These are phyloP conservation scores for Pampusana beccarii DNA, from an alignment of 2,113 vertebrate genomes.

Conservation along the genomic window DNA sequence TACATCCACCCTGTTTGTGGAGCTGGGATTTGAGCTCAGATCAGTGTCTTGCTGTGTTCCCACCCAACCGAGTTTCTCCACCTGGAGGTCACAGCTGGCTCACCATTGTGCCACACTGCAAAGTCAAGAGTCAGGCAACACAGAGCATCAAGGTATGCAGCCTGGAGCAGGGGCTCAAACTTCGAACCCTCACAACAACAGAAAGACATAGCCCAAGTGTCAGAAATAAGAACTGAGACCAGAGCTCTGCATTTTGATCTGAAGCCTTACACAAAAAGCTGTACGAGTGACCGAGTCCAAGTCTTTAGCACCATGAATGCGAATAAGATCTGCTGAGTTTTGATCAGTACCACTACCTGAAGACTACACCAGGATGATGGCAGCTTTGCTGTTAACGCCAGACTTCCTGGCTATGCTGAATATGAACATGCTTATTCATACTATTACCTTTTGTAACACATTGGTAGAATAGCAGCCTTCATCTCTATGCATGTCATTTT, in stretches of 20 bases:
- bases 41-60: background rate
- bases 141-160: background rate
- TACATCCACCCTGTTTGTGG: background rate
- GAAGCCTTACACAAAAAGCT: background rate
- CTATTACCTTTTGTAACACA: background rate
- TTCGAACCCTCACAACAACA: background rate
- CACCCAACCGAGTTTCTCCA: background rate
- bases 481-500: background rate
- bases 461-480: background rate
- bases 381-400: background rate
- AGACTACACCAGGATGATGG: background rate
- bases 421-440: background rate
- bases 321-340: background rate
- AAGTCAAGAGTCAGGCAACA: background rate
- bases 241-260: background rate
- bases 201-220: background rate
- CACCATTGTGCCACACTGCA: background rate
- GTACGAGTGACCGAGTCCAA: fast-evolving
- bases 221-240: background rate
- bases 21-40: background rate
- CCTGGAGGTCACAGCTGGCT: background rate
- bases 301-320: background rate
- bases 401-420: background rate
- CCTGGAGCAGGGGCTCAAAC: background rate
- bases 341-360: background rate